Percentiles rank a stretch among this genome's conserved stretches.
Conservation (phyloP, 2,113 vertebrate genomes). For the Dipodomys ordii region DNA sequence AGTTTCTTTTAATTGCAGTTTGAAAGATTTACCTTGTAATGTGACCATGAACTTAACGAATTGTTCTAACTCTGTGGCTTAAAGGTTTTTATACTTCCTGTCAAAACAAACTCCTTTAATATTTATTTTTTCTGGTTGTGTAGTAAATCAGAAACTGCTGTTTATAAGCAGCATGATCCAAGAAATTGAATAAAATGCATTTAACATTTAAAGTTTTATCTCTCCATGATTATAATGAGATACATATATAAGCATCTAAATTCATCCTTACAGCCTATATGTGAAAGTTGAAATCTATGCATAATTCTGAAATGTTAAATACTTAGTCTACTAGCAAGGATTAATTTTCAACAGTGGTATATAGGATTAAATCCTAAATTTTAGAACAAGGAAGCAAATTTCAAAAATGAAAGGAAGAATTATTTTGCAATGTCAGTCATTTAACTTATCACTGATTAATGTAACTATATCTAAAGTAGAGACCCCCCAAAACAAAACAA, state of each 20-base stretch:
- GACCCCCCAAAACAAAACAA: not conserved
- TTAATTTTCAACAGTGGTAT: not conserved
- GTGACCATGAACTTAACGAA: fast-evolving
- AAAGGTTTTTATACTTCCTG: not conserved
- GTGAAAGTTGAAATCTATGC: not conserved
- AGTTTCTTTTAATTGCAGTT: not conserved
- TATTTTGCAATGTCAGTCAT: not conserved
- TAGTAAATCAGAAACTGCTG: not conserved
- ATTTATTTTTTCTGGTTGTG: not conserved
- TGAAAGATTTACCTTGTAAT: not conserved
- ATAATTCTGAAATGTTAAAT: not conserved
- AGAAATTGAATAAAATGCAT: too few relatives aligned
- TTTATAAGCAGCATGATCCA: not conserved
- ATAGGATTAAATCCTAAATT: conserved; percentile 8
- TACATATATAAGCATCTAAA: not conserved
- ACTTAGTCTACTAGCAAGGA: not conserved
- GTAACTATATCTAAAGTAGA: not conserved
- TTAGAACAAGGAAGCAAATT: not conserved
- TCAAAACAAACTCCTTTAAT: not conserved
- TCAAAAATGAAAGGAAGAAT: conserved; percentile 3
- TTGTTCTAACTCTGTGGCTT: not conserved
- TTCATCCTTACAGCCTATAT: not conserved
- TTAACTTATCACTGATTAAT: not conserved
- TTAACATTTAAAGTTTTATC: not conserved
- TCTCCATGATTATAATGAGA: not conserved